Base-by-base conservation (phyloP, 2,797 vertebrate species). In the Sebastes ruberrimus region DNA sequence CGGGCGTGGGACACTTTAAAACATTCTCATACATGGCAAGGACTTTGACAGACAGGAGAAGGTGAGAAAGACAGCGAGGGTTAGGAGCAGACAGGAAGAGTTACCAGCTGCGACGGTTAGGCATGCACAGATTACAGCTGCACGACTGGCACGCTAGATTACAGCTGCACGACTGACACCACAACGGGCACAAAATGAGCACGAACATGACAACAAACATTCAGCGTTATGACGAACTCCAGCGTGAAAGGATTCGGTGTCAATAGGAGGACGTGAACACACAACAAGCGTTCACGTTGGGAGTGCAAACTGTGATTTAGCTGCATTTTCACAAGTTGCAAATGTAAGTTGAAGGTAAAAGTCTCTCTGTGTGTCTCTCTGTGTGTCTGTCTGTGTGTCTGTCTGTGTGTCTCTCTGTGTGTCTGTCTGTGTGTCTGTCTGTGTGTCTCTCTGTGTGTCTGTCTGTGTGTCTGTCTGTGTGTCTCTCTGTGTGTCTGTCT, bases 21-120 rank as follows among this genome's bases (percentile, higher is more conserved):
- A 99, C 98, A 97, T 99, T 99, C 95, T 99, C 98, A 96, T 99
- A 98, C 98, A 99, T 99, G 96, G 98, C 98, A 96, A 99, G 97
- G 96, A 99, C 98, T 99, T 98, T 96, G 96, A 96, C 95, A 95
- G 94, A 97, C 94, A 97, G 95, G 97, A 95, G 94, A 96, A 94
- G 94, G 97, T 96, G 94, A 96, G 94, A 97, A 94, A 95, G 90
- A 93, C 96, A 97, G 91, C 94, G 95, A 95, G 90, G 93, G 93
- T 95, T 91, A 96, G 95, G 93, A 95, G 90, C 92, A 85, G 89
- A 89, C 81, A 90, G 88, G 84, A 94, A 94, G 81, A 87, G 88
- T 83, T 68, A 82, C 53, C 42, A 66, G 86, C 80, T 84, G 81
- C 57, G 57, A 23, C 81, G 52, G 80, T 80, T 68, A 89, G 80